Base-by-base conservation (phyloP, 2,113 vertebrate genomes). In the Pholis gunnellus region DNA sequence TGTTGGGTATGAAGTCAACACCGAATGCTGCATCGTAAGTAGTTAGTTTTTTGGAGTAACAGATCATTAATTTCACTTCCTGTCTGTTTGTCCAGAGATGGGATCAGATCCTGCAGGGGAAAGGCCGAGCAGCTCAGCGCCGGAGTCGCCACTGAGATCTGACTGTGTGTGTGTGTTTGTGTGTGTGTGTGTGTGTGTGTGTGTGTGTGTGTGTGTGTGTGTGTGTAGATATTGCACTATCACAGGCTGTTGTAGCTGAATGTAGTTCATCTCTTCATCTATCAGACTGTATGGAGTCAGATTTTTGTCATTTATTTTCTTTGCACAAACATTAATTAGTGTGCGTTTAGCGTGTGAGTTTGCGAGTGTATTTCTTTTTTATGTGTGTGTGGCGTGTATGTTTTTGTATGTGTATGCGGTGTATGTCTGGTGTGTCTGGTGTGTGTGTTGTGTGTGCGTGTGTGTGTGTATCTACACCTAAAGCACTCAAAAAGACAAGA, bases 181-280 rank as follows among this genome's bases (percentile, higher is more conserved):
- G 75, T 46, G 56, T 63, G 78, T 57, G 72, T 34, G 18, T 60
- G 57, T 15, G 38, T 38, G 29, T 38, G 40, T 59, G 17, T 40
- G 27, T 64, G 67, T 46, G 29, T 25, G 64, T 27, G 25, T 18
- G 82, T 72, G 69, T 70, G 61, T 70, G 31, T 66, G 72, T 75
- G 74, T 81, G 75, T 87, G 80, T 91, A 52, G 72, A 83, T 87
- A 89, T 93, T 94, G 93, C 93, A 94, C 93, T 94, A 91, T 92
- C 63, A 84, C 89, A 83, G 82, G 78, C 84, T 92, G 88, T 93
- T 90, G 76, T 91, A 89, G 89, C 84, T 89, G 90, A 94, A 92
- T 94, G 89, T 92, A 93, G 87, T 91, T 91, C 85, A 88, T 82
- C 85, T 87, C 69, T 88, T 87, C 67, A 82, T 86, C 29, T 69